These are phyloP conservation scores for Austrofundulus limnaeus DNA, from an alignment of 2,113 vertebrate genomes.

Conservation along the genomic window DNA sequence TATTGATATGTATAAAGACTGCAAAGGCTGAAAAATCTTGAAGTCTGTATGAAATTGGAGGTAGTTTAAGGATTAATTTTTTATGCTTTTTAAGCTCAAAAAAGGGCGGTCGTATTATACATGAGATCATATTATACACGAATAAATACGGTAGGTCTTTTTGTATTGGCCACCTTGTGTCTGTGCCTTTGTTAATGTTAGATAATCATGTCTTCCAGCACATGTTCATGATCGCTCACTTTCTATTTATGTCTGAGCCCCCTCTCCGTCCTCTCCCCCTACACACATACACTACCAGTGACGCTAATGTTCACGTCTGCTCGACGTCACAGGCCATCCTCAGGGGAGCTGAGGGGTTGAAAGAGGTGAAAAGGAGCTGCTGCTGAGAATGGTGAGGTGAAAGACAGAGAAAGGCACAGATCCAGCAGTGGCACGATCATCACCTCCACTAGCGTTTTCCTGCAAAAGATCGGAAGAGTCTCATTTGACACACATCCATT, in stretches of 20 bases:
- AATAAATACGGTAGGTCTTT: background rate
- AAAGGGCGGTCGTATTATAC: too few species aligned
- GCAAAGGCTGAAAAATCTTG: too few species aligned
- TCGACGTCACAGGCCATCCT: conserved; percentile 51
- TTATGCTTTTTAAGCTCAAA: too few species aligned
- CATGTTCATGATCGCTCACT: conserved; percentile 43
- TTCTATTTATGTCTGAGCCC: conserved; percentile 50
- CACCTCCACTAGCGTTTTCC: conserved; percentile 28
- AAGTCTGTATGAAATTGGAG: too few species aligned
- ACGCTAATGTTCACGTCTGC: conserved; percentile 55
- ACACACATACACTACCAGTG: conserved; percentile 23
- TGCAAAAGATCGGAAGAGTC: conserved; percentile 24
- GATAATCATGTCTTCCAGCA: conserved; percentile 1
- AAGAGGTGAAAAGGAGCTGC: conserved; percentile 16
- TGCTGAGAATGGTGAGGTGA: conserved; percentile 7
- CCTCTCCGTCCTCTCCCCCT: conserved; percentile 6
- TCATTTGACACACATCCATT: conserved; percentile 46
- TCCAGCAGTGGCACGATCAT: conserved; percentile 54
- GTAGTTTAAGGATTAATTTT: too few species aligned
- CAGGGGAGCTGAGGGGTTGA: conserved; percentile 25
- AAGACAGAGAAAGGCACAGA: conserved; percentile 12
- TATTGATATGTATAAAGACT: too few species aligned
- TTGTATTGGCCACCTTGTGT: conserved; percentile 20
- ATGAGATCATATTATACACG: too few species aligned
- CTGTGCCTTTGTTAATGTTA: conserved; percentile 25